phyloP scores from a whole-genome alignment of 2,888 invertebrate genomes.

The Pardosa pseudoannulata region DNA sequence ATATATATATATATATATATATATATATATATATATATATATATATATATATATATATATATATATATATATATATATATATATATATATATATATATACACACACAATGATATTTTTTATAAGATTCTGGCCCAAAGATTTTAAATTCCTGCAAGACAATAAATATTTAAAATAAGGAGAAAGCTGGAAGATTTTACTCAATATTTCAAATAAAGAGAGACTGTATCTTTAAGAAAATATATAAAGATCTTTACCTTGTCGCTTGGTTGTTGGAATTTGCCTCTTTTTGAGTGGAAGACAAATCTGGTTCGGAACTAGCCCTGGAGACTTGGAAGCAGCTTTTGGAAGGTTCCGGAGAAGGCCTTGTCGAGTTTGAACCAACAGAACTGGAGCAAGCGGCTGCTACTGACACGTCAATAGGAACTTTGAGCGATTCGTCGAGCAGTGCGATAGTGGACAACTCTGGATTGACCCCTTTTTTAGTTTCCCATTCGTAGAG shows the following conservation, averaged over 20 bases:
- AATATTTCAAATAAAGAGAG: too few species aligned
- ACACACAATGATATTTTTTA: too few species aligned
- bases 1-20: too few species aligned
- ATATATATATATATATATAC: too few species aligned
- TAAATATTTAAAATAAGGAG: too few species aligned
- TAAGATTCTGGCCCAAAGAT: too few species aligned
- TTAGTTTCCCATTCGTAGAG: slow-evolving; percentile 94
- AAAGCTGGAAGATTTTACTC: too few species aligned
- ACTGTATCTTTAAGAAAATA: too few species aligned
- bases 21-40: too few species aligned
- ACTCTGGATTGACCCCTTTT: slow-evolving; percentile 89
- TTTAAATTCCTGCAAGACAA: too few species aligned
- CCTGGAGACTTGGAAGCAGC: slow-evolving; percentile 77
- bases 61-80: too few species aligned
- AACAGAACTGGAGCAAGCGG: background rate
- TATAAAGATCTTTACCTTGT: slow-evolving; percentile 11
- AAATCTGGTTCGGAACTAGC: slow-evolving; percentile 76
- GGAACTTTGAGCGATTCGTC: slow-evolving; percentile 79
- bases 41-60: too few species aligned
- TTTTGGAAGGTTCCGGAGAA: slow-evolving; percentile 80
- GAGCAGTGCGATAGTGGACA: slow-evolving; percentile 88
- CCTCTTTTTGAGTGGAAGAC: slow-evolving; percentile 62
- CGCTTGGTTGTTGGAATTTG: slow-evolving; percentile 37
- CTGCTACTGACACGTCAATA: background rate
- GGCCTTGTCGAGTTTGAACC: slow-evolving; percentile 80